phyloP scores from a whole-genome alignment of 1,140 invertebrate species.

The Lordiphosa stackelbergi region DNA sequence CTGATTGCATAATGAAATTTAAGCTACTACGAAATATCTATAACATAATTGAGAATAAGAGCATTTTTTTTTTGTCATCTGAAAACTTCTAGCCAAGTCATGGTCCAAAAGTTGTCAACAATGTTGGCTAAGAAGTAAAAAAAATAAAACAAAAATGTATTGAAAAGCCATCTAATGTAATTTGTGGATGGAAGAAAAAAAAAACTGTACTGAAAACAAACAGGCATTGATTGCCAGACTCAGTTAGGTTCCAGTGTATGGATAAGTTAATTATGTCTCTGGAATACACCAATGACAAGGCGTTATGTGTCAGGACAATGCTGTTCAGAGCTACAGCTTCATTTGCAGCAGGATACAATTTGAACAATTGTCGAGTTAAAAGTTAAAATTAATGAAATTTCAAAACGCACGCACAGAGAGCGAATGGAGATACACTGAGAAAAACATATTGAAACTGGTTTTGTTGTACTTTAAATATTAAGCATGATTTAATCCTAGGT shows the following conservation, averaged over 20 bases:
- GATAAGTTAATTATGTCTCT: constrained; percentile 11
- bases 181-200: constrained; percentile 41
- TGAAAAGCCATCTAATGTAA: constrained; percentile 64
- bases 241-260: constrained; percentile 7
- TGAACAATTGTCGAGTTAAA: constrained; percentile 1
- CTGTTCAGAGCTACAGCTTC: constrained; percentile 26
- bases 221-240: constrained; percentile 36
- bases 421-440: neutral
- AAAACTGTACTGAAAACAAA: constrained; percentile 44
- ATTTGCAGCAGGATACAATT: constrained; percentile 32
- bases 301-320: constrained; percentile 44
- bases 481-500: too few species aligned
- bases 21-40: constrained; percentile 60
- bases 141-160: constrained; percentile 43
- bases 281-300: constrained; percentile 28
- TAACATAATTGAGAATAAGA: constrained; percentile 76
- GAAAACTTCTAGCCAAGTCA: constrained; percentile 51
- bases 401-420: constrained; percentile 2
- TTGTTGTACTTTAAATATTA: too few species aligned
- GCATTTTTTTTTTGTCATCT: constrained; percentile 47
- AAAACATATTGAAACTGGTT: neutral
- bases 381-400: constrained; percentile 36
- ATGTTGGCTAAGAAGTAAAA: constrained; percentile 35
- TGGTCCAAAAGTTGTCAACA: constrained; percentile 69
- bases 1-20: constrained; percentile 71